Percentiles rank a stretch among this genome's conserved stretches.
Conservation (phyloP, 2,113 vertebrate species). For the Rhinoptilus africanus region DNA sequence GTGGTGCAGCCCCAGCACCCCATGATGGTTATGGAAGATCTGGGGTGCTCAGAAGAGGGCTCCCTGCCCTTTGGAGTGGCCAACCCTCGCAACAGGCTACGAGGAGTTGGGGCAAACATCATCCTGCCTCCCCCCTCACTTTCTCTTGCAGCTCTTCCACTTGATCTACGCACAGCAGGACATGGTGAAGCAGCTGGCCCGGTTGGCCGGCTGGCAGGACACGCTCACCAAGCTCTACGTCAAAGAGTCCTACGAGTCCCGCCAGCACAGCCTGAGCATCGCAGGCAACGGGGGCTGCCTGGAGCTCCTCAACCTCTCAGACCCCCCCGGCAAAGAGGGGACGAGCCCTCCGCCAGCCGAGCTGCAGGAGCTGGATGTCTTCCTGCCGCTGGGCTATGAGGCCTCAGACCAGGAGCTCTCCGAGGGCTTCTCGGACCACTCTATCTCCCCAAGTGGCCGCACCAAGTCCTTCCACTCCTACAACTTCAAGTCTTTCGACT, state of each 20-base stretch:
- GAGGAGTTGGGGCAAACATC: background rate
- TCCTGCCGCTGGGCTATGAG: conserved; percentile 74
- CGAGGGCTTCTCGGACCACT: conserved; percentile 81
- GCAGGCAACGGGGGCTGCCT: background rate
- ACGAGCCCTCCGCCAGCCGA: fast-evolving
- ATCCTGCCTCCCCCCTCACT: background rate
- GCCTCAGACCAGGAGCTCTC: conserved; percentile 74
- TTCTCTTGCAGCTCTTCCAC: conserved; percentile 83
- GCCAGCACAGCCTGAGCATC: conserved; percentile 59
- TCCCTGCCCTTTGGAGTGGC: background rate
- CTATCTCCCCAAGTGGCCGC: conserved; percentile 69
- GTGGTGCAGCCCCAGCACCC: background rate
- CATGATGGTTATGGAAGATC: background rate
- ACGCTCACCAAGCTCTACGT: conserved; percentile 92
- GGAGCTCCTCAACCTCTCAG: background rate
- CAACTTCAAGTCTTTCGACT: conserved; percentile 86
- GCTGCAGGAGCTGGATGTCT: conserved; percentile 69
- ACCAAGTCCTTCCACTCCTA: conserved; percentile 71
- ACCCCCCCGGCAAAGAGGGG: background rate
- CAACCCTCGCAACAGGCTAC: fast-evolving
- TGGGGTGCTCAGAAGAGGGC: background rate
- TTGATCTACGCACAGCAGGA: conserved; percentile 89
- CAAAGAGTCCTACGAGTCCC: conserved; percentile 83
- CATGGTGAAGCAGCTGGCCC: conserved; percentile 84
- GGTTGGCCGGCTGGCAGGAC: conserved; percentile 90